Conservation (phyloP, 2,888 invertebrate species). For the Philhelius pedissequus region DNA sequence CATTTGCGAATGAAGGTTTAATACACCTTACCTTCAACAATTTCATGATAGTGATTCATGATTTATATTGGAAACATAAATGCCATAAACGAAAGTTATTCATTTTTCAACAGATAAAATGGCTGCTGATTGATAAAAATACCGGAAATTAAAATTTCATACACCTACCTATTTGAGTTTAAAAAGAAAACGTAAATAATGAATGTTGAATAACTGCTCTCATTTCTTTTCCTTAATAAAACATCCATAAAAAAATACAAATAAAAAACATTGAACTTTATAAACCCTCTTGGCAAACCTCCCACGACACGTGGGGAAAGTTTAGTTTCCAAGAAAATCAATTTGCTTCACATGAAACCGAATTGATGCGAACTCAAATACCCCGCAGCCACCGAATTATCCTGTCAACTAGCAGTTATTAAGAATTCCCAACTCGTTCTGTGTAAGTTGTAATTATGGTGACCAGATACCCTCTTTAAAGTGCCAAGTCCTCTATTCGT, state of each 20-base stretch:
- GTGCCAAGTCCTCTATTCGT: no score
- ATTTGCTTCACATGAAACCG: slow-evolving; percentile 28
- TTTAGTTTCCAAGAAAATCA: slow-evolving; percentile 35
- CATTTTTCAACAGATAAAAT: no score
- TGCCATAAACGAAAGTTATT: no score
- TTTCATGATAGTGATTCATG: not conserved
- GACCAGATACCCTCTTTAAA: not conserved
- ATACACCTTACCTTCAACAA: not conserved
- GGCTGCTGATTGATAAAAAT: no score
- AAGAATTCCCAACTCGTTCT: slow-evolving; percentile 10
- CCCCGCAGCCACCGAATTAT: not conserved
- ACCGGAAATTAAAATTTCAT: no score
- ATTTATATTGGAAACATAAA: no score
- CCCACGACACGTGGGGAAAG: not conserved
- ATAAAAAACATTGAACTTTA: not conserved
- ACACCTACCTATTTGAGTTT: no score
- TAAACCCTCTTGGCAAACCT: not conserved
- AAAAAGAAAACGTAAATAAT: no score
- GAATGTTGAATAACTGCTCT: not conserved
- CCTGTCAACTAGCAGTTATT: slow-evolving; percentile 17
- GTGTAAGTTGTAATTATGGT: not conserved
- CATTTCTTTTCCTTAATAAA: not conserved
- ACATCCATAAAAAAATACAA: not conserved
- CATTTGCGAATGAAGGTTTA: not conserved
- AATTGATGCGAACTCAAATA: slow-evolving; percentile 29